Evolutionary conservation across 1,140 invertebrate species (phyloP), one percentile per base, ranked within the genome.

Genomic region (Alviniconcha marisindica): DNA sequence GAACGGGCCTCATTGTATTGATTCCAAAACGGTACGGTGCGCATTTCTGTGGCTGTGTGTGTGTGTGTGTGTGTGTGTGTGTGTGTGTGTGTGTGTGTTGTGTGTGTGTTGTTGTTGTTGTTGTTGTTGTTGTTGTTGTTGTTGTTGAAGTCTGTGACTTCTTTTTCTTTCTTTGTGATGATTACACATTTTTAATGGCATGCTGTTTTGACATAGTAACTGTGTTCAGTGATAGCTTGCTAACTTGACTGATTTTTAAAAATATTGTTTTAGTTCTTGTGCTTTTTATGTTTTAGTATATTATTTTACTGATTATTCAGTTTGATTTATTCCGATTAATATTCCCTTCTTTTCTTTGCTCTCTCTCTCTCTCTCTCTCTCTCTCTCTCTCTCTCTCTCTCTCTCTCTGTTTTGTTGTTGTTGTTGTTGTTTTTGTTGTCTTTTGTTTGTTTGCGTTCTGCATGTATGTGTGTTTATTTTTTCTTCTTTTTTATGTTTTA

Each of bases 1-100:
- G 82, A 88, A 85, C 74, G 87, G 88, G 82, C 87, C 88, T 36
- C 91, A 92, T 85, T 82, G 85, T 36, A 79, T 92, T 83, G 91
- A 92, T 84, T 89, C 90, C 77, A 94, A 94, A 88, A 92, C 93
- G 91, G 93, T 92, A 89, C 69, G 83, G 15, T 4, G 7, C n/a
- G 14, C 24, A 24, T 5, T 48, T 10, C 44, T 48, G 44, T 48
- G 44, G 44, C 44, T 5, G 5, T 60, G 3, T 60, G 3, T 60
- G 56, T 60, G 56, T 60, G 15, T 51, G 48, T 51, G 15, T 60
- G 15, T 60, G 4, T 60, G 56, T 60, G 15, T 10, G 3, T 10
- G 56, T 60, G 56, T 10, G 10, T 24, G 10, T 12, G 56, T 60
- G 56, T 4, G 10, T 60, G 56, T 28, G 10, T 60, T 24, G 56